Base-by-base conservation (phyloP, 2,888 invertebrate genomes). In the Pinctada fucata region DNA sequence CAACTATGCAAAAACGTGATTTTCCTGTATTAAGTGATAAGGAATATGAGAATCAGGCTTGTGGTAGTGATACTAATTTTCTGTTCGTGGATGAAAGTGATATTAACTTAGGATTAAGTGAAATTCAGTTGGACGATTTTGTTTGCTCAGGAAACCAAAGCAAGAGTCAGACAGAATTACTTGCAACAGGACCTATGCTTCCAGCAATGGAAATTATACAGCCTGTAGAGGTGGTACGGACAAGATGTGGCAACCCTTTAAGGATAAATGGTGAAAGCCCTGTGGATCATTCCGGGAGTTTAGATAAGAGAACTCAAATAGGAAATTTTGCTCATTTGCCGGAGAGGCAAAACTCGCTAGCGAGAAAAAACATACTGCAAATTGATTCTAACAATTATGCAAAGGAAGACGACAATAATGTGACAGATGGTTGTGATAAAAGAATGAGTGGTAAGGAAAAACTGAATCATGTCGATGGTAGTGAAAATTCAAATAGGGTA, bases 1-100 rank as follows among this genome's bases (percentile, higher is more conserved):
- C 68, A 75, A 47, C 78, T 78, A 78, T 78, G 78, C 78, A 78
- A 78, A 67, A 71, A 63, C 49, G 78, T 78, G 47, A 68, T 13
- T 16, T 45, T 68, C 31, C 8, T 8, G 47, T 31, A 6, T 31
- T 47, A 45, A 45, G 13, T 13, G 68, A 68, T 16, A 31, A 65
- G n/a, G 65, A 65, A 13, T 16, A 68, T 45, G 47, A 68, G 13
- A 45, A 47, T 68, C 68, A 68, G 68, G 68, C 68, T 6, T 68
- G 68, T 68, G 68, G 68, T 3, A 47, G 68, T 45, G 47, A 45
- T n/a, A 47, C 10, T 31, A 47, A 68, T 68, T 45, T 68, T 47
- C 13, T 45, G 16, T 68, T 45, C 48, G 47, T 68, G 13, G 68
- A 68, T 16, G 68, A 66, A 2, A 66, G 66, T 66, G 31, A 31